Evolutionary conservation across 2,888 invertebrate species (phyloP), one percentile per base, ranked within the genome.

Genomic region (Rhagonycha lutea): DNA sequence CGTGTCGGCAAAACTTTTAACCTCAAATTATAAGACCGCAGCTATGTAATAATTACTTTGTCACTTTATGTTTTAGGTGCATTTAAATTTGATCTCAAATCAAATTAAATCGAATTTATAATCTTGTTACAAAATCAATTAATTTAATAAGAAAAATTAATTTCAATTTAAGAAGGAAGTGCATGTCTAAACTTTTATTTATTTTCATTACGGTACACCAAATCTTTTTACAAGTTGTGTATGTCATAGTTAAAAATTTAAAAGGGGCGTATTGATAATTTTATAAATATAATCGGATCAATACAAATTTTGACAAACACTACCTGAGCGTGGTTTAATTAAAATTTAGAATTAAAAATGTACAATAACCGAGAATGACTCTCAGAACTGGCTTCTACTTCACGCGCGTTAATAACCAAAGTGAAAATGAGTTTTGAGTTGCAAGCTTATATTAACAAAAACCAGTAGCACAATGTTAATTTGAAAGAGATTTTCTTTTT

Each of bases 381-480:
- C 81, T 79, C 81, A 77, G 79, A 81, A 79, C 75, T 79, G 74
- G 76, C 79, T 80, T 80, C 63, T 65, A 65, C 79, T 79, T 75
- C 80, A 74, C 73, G 75, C 76, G 80, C 81, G 81, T 82, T 84
- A 83, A 83, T 83, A 82, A 82, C 81, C 77, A 77, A 80, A 79
- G 81, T 80, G 83, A 83, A 84, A 84, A 82, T 83, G 81, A 84
- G 84, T 83, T 83, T 83, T 81, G 83, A 83, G 83, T 80, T 80
- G 81, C 80, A 77, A 79, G 80, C 74, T 76, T 81, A 83, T 84
- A 85, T 85, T 84, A 84, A 85, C 84, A 85, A 85, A 85, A 85
- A 85, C 85, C 85, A 85, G 85, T 85, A 85, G 85, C 85, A 82
- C 83, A 82, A 83, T 84, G 84, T 85, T 85, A 85, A 85, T 85